Evolutionary conservation across 1,140 invertebrate species (phyloP), one percentile per base, ranked within the genome.

Genomic region (Aphelenchoides fujianensis): DNA sequence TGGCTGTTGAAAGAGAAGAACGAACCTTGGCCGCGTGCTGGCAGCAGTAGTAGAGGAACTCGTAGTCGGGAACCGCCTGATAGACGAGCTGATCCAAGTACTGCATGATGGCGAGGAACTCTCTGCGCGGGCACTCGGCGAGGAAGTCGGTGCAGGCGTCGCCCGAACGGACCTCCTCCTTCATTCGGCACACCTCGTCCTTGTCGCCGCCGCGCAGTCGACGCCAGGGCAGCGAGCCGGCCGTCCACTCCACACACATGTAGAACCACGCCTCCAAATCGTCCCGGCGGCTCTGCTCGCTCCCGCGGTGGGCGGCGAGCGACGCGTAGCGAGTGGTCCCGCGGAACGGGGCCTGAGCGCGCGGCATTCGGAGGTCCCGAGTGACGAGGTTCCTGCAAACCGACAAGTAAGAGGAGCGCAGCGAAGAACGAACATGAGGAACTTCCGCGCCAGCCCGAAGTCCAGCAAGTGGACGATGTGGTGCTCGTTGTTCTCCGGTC

Each of bases 391-490:
- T 52, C 35, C n/a, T n/a, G n/a, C n/a, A n/a, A n/a, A n/a, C n/a
- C n/a, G n/a, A n/a, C n/a, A n/a, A n/a, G 1, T 30, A 48, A 48
- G 27, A 59, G 1, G 19, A 59, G 16, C 19, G 36, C 1, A 28
- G 36, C 19, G 19, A 19, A 9, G 19, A 31, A 69, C 70, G 19
- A 74, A 69, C 68, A 27, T 70, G 16, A 69, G 32, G 9, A 59
- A 72, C 28, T 72, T 72, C 31, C 70, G 37, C 23, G 55, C 67
- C 12, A 72, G 23, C 19, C 70, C 70, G 34, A 72, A 72, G 34
- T 72, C 70, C 16, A 72, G 71, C 70, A 72, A 73, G 37, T 16
- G 68, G n/a, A 72, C 35, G n/a, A 35, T 69, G 27, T 72, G 70
- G n/a, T 72, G 55, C 31, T 72, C 37, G 19, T 55, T 74, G 12